Evolutionary conservation across 2,888 invertebrate genomes (phyloP).

Genomic region (Euproctis similis): DNA sequence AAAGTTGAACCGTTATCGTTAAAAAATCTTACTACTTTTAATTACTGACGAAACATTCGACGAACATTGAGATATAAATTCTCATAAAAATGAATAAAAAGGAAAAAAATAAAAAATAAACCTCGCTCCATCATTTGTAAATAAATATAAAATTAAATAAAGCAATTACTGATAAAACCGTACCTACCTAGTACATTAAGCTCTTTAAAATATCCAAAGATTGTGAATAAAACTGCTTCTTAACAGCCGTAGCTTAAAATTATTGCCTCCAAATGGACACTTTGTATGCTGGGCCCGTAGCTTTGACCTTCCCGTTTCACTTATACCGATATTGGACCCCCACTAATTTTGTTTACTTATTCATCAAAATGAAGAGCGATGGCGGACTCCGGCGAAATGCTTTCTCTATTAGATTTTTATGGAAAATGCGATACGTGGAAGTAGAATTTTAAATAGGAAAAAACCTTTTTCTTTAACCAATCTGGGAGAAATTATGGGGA

Average conservation of each 20-base stretch:
- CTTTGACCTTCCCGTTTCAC: conserved; percentile 59
- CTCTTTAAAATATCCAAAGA: conserved; percentile 34
- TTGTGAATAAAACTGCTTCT: conserved; percentile 38
- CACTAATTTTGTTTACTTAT: conserved; percentile 73
- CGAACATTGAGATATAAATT: no score
- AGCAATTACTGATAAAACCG: no score
- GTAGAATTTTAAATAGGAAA: conserved; percentile 29
- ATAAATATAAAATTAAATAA: no score
- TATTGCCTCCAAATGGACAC: conserved; percentile 50
- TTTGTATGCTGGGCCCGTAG: conserved; percentile 59
- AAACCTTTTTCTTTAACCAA: conserved; percentile 22
- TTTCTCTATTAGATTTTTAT: conserved; percentile 61
- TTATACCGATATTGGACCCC: conserved; percentile 66
- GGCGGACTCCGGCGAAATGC: conserved; percentile 44
- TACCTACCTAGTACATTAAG: conserved; percentile 31
- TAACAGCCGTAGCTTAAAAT: conserved; percentile 42
- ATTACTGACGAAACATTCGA: no score
- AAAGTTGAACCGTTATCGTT: no score
- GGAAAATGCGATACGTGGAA: conserved; percentile 49
- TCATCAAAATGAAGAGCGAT: conserved; percentile 68
- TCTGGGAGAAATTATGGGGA: conserved; percentile 18
- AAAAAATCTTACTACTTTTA: no score
- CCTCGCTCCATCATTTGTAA: no score
- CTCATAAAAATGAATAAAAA: no score
- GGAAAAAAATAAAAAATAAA: no score